phyloP scores from a whole-genome alignment of 35 echinoderm and acorn worm genomes.

The Stichopus chloronotus region DNA sequence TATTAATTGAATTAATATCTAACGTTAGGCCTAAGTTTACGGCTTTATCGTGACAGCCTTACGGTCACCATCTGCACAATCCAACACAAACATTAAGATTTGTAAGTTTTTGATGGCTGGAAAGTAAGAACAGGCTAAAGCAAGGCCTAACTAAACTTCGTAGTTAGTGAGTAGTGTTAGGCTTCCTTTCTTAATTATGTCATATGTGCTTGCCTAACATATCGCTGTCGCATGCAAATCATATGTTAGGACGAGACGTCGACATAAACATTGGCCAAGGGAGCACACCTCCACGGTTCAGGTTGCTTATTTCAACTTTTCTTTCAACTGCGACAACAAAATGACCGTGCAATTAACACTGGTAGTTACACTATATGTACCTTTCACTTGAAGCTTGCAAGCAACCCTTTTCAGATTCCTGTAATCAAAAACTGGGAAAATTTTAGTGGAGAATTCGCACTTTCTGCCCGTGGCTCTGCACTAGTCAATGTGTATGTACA shows the following conservation, averaged over 20 bases:
- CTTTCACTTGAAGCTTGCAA: neutral
- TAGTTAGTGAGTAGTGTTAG: too few relatives aligned
- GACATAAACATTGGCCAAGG: constrained; percentile 34
- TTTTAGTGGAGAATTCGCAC: neutral
- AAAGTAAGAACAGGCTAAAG: too few relatives aligned
- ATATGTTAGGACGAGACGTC: constrained; percentile 33
- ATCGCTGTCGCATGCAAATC: neutral
- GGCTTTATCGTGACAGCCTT: too few relatives aligned
- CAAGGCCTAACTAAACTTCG: too few relatives aligned
- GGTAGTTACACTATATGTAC: neutral
- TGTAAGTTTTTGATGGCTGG: too few relatives aligned
- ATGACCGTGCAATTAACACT: neutral
- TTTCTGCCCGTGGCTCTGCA: neutral
- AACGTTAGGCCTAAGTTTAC: too few relatives aligned
- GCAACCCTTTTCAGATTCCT: neutral
- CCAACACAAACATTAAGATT: too few relatives aligned
- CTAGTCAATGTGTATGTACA: neutral
- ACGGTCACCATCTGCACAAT: too few relatives aligned
- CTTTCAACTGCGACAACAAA: neutral
- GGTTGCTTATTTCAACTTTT: constrained; percentile 15
- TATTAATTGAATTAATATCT: too few relatives aligned
- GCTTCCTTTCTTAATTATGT: neutral
- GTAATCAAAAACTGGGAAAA: neutral
- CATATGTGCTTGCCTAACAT: neutral
- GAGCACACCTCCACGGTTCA: constrained; percentile 26